Conservation (phyloP, 1,140 invertebrate species). For the Episyrphus balteatus region DNA sequence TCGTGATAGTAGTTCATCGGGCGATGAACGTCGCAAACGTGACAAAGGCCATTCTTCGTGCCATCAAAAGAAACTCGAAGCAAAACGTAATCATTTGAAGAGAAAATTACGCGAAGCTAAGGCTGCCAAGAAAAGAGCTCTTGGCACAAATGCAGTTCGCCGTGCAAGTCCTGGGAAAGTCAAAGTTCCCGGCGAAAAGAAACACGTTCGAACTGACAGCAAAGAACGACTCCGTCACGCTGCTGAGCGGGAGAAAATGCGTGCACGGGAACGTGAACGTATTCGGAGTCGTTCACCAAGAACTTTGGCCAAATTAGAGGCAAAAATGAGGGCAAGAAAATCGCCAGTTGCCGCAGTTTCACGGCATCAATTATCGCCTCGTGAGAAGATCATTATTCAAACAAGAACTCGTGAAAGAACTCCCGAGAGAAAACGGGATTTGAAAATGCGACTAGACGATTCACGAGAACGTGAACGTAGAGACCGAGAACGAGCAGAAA, state of each 20-base stretch:
- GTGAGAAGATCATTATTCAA: conserved; percentile 33
- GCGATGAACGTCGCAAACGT: conserved; percentile 28
- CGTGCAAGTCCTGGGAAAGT: conserved; percentile 27
- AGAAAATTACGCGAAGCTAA: conserved; percentile 32
- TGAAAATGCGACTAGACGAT: conserved; percentile 35
- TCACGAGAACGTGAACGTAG: conserved; percentile 40
- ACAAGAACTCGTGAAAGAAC: conserved; percentile 26
- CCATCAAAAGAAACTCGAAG: conserved; percentile 30
- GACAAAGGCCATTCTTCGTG: conserved; percentile 24
- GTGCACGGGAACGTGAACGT: conserved; percentile 21
- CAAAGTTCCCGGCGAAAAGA: conserved; percentile 28
- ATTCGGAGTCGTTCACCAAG: conserved; percentile 28
- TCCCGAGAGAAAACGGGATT: conserved; percentile 21
- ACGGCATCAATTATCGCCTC: conserved; percentile 25
- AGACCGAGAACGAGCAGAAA: conserved; percentile 35
- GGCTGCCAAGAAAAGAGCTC: conserved; percentile 24
- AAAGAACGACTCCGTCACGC: conserved; percentile 20
- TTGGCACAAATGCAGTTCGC: conserved; percentile 20
- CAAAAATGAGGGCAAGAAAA: conserved; percentile 29
- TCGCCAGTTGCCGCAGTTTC: conserved; percentile 17
- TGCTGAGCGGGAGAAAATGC: conserved; percentile 26
- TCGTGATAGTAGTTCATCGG: conserved; percentile 8
- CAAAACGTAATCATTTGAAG: conserved; percentile 31
- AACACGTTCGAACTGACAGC: conserved; percentile 24
- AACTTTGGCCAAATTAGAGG: conserved; percentile 32